Conservation (phyloP, 2,113 vertebrate genomes). For the Guaruba guarouba region DNA sequence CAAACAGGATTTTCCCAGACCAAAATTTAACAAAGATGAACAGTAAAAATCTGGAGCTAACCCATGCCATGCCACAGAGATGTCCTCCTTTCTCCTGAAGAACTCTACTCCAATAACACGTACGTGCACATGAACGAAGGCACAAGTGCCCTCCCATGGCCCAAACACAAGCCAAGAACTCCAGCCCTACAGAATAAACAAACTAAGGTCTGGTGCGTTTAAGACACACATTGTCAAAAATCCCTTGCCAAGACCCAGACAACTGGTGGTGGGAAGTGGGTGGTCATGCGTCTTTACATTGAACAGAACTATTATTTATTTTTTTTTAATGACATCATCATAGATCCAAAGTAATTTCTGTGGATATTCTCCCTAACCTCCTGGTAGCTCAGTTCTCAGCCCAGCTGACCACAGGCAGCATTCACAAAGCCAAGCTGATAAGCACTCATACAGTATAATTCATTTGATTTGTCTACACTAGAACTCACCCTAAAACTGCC, state of each 20-base stretch:
- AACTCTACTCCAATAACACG: fast-evolving
- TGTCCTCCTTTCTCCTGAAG: neutral
- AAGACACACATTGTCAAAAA: neutral
- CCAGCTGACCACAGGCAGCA: neutral
- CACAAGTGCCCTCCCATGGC: fast-evolving
- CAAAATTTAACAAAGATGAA: neutral
- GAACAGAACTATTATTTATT: neutral
- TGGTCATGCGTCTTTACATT: neutral
- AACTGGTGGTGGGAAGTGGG: neutral
- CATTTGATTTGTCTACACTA: neutral
- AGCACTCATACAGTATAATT: neutral
- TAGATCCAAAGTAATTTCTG: neutral
- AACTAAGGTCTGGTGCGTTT: neutral
- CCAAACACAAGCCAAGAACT: neutral
- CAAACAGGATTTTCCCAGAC: neutral
- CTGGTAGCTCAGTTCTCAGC: neutral
- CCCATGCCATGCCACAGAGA: neutral
- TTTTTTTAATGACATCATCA: neutral
- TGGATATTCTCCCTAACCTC: neutral
- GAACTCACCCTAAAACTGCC: neutral
- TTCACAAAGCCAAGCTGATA: constrained; percentile 1
- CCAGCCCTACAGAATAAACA: neutral
- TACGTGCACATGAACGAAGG: fast-evolving
- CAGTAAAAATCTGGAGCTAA: neutral
- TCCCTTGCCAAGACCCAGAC: neutral